These are phyloP conservation scores for Corythornis madagascariensis DNA, from an alignment of 2,113 vertebrate species.

Conservation along the genomic window DNA sequence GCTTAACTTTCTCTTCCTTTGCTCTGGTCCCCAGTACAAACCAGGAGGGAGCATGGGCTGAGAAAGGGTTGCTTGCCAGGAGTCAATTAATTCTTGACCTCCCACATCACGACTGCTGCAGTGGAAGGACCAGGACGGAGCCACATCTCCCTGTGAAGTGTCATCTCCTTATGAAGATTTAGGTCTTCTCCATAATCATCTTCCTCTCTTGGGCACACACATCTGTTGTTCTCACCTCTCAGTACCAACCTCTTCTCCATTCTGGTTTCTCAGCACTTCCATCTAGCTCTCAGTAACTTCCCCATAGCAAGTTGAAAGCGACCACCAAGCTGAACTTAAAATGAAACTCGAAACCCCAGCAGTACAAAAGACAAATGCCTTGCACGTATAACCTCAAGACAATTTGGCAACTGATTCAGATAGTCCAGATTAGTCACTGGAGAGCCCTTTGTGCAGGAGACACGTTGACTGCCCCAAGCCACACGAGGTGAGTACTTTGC, in stretches of 20 bases:
- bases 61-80: background rate
- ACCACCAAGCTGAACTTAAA: background rate
- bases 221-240: accelerated
- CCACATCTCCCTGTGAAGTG: accelerated
- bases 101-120: accelerated
- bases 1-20: background rate
- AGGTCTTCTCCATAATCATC: accelerated
- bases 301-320: background rate
- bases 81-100: accelerated
- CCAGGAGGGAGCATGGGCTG: background rate
- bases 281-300: background rate
- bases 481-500: background rate
- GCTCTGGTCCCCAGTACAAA: background rate
- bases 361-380: no score
- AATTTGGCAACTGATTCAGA: background rate
- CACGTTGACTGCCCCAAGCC: background rate
- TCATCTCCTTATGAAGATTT: background rate
- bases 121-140: background rate
- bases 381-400: accelerated
- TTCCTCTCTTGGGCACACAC: accelerated
- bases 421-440: accelerated
- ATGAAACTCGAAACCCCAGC: background rate
- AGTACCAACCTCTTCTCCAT: background rate
- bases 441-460: accelerated
- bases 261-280: background rate